phyloP scores from a whole-genome alignment of 2,888 invertebrate genomes.

The Apodemia mormo region DNA sequence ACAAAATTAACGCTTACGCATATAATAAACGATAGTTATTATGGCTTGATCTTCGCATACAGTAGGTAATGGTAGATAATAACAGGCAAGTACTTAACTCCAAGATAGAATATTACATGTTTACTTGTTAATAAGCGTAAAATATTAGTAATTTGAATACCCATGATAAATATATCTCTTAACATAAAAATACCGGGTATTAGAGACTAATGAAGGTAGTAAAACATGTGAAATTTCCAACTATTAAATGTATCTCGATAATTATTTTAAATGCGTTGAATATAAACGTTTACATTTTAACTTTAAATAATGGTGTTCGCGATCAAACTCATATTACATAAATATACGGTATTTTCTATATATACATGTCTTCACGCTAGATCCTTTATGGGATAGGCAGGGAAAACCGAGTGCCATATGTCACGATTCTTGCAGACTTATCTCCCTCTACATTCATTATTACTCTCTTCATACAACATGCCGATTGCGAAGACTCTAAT shows the following conservation, averaged over 20 bases:
- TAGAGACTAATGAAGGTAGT: constrained; percentile 12
- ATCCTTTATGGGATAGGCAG: too few relatives aligned
- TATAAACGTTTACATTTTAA: background rate
- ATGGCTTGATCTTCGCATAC: constrained; percentile 13
- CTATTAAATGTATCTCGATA: constrained; percentile 15
- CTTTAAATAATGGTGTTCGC: background rate
- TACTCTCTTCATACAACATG: too few relatives aligned
- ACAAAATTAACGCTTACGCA: constrained; percentile 4
- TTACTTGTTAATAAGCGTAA: constrained; percentile 17
- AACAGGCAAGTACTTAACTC: constrained; percentile 14
- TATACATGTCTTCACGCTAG: too few relatives aligned
- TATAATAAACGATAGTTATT: constrained; percentile 16
- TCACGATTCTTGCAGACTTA: too few relatives aligned
- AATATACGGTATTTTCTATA: background rate
- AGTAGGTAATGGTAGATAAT: constrained; percentile 19
- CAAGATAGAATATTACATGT: constrained; percentile 18
- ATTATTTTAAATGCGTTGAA: constrained; percentile 12
- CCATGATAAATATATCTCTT: constrained; percentile 14
- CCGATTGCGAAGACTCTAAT: too few relatives aligned
- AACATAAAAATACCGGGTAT: constrained; percentile 8
- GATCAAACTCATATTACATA: background rate
- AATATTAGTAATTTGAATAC: constrained; percentile 19
- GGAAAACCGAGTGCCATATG: too few relatives aligned
- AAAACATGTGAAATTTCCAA: constrained; percentile 13
- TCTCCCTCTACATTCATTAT: too few relatives aligned